A percentile compares a stretch with the other conserved stretches of the same genome.
Evolutionary conservation across 2,888 invertebrate species (phyloP).

Genomic region (Cerastoderma edule): DNA sequence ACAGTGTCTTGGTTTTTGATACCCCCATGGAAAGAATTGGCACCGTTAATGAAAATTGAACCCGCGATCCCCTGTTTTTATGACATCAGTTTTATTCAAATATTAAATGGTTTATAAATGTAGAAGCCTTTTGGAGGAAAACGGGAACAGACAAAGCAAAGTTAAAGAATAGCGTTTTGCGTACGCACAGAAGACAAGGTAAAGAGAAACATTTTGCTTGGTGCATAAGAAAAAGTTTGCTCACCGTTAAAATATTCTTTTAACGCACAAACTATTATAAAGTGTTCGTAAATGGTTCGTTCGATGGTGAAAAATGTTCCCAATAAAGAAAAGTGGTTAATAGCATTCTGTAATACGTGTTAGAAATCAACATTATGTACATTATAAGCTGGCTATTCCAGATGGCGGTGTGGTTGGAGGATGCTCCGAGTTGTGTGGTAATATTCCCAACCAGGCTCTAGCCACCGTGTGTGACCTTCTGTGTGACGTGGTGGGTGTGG

Average conservation of each 20-base stretch:
- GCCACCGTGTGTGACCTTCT: conserved; percentile 73
- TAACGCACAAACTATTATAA: too few species aligned
- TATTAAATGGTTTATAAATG: too few species aligned
- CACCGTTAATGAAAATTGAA: too few species aligned
- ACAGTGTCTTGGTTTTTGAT: too few species aligned
- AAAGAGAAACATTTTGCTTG: not conserved
- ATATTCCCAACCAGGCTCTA: conserved; percentile 71
- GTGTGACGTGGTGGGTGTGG: conserved; percentile 76
- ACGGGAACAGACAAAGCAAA: too few species aligned
- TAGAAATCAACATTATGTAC: not conserved
- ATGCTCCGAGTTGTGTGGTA: conserved; percentile 68
- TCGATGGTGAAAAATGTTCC: not conserved
- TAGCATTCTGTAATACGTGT: not conserved
- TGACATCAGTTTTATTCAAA: too few species aligned
- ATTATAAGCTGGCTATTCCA: not conserved
- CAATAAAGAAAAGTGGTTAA: not conserved
- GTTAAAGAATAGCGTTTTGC: too few species aligned
- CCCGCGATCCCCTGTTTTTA: too few species aligned
- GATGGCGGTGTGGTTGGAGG: conserved; percentile 72
- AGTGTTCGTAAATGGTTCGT: not conserved
- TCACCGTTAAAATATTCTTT: not conserved
- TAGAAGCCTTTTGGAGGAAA: too few species aligned
- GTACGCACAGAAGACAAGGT: too few species aligned
- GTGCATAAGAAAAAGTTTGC: not conserved
- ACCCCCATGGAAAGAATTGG: too few species aligned